phyloP scores from a whole-genome alignment of 2,888 invertebrate species.

The Phyllotreta cruciferae region DNA sequence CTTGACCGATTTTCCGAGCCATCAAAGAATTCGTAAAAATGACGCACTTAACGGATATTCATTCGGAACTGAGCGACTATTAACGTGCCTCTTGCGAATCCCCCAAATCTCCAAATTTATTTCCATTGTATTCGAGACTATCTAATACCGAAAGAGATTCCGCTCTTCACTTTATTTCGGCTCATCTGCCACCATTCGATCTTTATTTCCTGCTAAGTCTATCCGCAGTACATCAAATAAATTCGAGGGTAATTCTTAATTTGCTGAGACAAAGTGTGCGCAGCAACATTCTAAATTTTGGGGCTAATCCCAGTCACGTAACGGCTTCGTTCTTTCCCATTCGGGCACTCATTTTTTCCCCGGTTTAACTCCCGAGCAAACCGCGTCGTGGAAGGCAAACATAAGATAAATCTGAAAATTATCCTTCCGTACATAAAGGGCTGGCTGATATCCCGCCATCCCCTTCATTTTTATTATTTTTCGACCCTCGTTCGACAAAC shows the following conservation, averaged over 20 bases:
- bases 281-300: not conserved
- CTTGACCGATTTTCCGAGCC: constrained; percentile 22
- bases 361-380: constrained; percentile 1
- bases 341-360: not conserved
- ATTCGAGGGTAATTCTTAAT: no score
- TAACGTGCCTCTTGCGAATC: constrained; percentile 12
- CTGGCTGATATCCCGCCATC: constrained; percentile 27
- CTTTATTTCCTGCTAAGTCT: no score
- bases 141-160: constrained; percentile 5
- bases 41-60: constrained; percentile 22
- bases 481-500: constrained; percentile 32
- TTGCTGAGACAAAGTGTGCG: no score
- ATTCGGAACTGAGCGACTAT: constrained; percentile 15
- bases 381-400: constrained; percentile 3
- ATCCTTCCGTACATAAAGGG: constrained; percentile 23
- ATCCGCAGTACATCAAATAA: no score
- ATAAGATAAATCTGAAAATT: constrained; percentile 27
- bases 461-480: constrained; percentile 32
- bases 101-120: constrained; percentile 19
- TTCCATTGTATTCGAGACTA: constrained; percentile 10
- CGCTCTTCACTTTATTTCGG: not conserved
- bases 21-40: constrained; percentile 22
- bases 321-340: not conserved
- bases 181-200: no score
- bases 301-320: constrained; percentile 1